phyloP scores from a whole-genome alignment of 2,113 vertebrate genomes.

The Saguinus imperator region DNA sequence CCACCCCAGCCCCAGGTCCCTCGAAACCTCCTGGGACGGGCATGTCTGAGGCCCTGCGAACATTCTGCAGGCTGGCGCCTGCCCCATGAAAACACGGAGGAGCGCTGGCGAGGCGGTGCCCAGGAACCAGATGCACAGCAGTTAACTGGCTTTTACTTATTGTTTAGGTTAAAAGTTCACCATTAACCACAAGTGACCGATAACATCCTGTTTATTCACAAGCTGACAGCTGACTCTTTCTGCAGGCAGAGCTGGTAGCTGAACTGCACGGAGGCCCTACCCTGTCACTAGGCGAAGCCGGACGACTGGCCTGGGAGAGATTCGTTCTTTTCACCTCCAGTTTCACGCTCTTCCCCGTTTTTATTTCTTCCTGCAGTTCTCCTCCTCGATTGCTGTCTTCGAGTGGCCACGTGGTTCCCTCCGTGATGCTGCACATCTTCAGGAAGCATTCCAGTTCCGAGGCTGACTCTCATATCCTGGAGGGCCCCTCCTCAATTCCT shows the following conservation, averaged over 20 bases:
- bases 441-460: accelerated
- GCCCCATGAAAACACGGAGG: no score
- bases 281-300: accelerated
- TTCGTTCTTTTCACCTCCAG: neutral
- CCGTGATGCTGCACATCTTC: accelerated
- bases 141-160: no score
- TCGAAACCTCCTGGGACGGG: no score
- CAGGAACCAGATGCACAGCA: neutral
- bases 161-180: neutral
- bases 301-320: no score
- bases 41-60: no score
- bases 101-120: neutral
- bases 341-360: neutral
- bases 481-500: no score
- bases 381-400: no score
- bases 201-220: accelerated
- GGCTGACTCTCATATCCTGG: neutral
- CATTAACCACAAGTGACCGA: accelerated
- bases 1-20: no score
- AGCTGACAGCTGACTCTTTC: neutral
- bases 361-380: neutral
- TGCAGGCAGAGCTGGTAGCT: neutral
- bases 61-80: accelerated
- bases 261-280: neutral
- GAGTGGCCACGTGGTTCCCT: accelerated